Conservation (phyloP, 1,140 invertebrate species). For the Drosophila miranda region DNA sequence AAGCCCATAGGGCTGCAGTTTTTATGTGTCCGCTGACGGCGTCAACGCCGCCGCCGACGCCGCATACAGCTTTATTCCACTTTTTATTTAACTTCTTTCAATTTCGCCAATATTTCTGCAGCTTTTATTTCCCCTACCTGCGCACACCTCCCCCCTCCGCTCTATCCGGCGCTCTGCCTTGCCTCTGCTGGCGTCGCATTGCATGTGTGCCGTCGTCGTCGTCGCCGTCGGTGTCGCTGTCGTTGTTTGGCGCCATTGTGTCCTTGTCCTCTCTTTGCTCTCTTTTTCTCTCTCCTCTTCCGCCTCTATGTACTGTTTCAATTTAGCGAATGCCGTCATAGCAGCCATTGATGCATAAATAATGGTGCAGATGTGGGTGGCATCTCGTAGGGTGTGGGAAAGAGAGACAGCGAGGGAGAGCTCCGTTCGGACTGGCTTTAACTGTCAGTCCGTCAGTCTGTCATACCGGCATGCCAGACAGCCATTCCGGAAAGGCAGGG, state of each 20-base stretch:
- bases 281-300: not conserved
- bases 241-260: conserved; percentile 65
- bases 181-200: conserved; percentile 47
- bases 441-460: conserved; percentile 66
- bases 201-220: conserved; percentile 61
- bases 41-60: conserved; percentile 21
- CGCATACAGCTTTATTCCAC: conserved; percentile 22
- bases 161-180: not conserved
- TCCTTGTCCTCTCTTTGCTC: conserved; percentile 40
- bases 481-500: no score
- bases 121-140: conserved; percentile 68
- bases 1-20: conserved; percentile 42
- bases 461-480: conserved; percentile 13
- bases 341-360: conserved; percentile 79
- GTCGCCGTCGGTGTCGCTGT: conserved; percentile 35
- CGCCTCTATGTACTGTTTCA: conserved; percentile 71
- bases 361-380: conserved; percentile 55
- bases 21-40: conserved; percentile 46
- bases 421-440: conserved; percentile 69
- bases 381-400: conserved; percentile 2
- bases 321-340: conserved; percentile 79
- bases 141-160: not conserved
- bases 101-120: conserved; percentile 75
- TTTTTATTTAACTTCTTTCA: conserved; percentile 56
- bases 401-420: not conserved